Percentiles rank a stretch among this genome's conserved stretches.
Evolutionary conservation across 2,888 invertebrate species (phyloP).

Genomic region (Arenicola marina): DNA sequence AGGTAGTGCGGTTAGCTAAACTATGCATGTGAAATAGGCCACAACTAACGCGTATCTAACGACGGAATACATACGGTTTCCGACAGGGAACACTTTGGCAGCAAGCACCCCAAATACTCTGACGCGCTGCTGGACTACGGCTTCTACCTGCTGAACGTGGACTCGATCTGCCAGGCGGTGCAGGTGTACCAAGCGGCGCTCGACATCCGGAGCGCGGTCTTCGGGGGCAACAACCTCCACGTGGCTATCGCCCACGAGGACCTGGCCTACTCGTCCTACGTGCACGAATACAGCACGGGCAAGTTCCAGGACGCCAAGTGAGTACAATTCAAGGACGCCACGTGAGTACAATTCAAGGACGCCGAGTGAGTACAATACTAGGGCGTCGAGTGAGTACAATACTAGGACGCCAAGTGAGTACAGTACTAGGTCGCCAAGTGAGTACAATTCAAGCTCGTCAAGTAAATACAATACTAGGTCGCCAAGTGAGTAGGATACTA

Average conservation of each 20-base stretch:
- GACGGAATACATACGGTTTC: background rate
- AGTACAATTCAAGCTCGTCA: no score
- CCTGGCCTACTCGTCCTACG: slow-evolving; percentile 89
- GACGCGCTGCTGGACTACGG: slow-evolving; percentile 87
- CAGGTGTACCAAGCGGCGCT: slow-evolving; percentile 77
- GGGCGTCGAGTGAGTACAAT: no score
- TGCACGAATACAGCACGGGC: slow-evolving; percentile 88
- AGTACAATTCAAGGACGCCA: no score
- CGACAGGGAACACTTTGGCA: slow-evolving; percentile 61
- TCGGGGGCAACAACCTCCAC: slow-evolving; percentile 82
- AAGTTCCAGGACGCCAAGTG: slow-evolving; percentile 79
- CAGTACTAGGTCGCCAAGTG: no score
- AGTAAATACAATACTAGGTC: no score
- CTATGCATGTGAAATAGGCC: no score
- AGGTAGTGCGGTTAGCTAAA: background rate
- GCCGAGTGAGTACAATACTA: no score
- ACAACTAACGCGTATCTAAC: no score
- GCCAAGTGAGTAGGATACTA: no score
- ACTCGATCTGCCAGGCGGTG: slow-evolving; percentile 83
- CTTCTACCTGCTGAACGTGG: slow-evolving; percentile 86
- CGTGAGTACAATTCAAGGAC: no score
- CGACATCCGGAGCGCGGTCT: slow-evolving; percentile 74
- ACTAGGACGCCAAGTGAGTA: no score
- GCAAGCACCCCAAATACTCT: slow-evolving; percentile 79
- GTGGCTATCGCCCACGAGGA: slow-evolving; percentile 91